phyloP scores from a whole-genome alignment of 2,888 invertebrate species.

The Euzetes globulus region DNA sequence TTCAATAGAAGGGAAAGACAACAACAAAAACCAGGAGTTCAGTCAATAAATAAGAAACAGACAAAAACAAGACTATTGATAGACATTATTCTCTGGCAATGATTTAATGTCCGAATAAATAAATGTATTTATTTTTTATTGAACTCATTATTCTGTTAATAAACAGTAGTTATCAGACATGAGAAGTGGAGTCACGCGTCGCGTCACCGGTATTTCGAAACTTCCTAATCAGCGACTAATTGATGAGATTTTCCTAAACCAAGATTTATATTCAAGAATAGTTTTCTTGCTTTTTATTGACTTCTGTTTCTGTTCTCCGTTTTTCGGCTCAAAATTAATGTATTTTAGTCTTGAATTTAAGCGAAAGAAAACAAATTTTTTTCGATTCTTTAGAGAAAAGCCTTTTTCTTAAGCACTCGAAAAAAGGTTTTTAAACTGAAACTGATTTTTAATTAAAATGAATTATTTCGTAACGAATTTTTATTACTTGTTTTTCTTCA shows the following conservation, averaged over 20 bases:
- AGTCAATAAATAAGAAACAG: background rate
- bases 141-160: background rate
- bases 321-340: conserved; percentile 4
- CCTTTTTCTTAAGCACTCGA: background rate
- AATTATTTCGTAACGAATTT: background rate
- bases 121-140: background rate
- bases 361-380: background rate
- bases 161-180: background rate
- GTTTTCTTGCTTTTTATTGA: background rate
- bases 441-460: conserved; percentile 11
- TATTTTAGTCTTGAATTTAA: background rate
- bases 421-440: background rate
- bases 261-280: conserved; percentile 5
- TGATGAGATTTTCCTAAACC: conserved; percentile 9
- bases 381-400: background rate
- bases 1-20: background rate
- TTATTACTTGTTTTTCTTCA: background rate
- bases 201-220: background rate
- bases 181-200: conserved; percentile 13
- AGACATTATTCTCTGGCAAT: background rate
- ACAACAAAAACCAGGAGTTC: background rate
- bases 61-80: background rate
- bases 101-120: background rate
- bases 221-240: conserved; percentile 24
- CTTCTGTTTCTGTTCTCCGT: background rate